These are phyloP conservation scores for Laspeyria flexula DNA, from an alignment of 2,888 invertebrate species.

Conservation along the genomic window DNA sequence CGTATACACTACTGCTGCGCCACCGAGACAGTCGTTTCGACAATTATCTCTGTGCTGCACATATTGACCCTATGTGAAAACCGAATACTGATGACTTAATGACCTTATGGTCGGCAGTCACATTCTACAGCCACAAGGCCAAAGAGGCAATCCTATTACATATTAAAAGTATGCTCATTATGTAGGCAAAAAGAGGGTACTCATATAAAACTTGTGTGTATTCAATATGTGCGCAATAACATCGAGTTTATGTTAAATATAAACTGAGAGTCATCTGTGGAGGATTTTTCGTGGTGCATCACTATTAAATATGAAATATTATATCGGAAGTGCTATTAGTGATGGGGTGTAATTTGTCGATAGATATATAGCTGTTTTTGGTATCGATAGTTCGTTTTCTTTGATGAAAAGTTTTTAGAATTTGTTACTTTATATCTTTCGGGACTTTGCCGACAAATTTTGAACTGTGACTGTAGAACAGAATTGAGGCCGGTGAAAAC, in stretches of 20 bases:
- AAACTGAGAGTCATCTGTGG: conserved; percentile 61
- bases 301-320: conserved; percentile 80
- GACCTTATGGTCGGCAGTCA: too few relatives aligned
- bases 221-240: conserved; percentile 43
- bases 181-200: conserved; percentile 1
- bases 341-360: conserved; percentile 32
- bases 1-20: too few relatives aligned
- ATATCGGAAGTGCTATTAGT: conserved; percentile 66
- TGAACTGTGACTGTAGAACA: too few relatives aligned
- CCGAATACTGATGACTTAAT: too few relatives aligned
- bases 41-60: too few relatives aligned
- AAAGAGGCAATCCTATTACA: not conserved
- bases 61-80: too few relatives aligned
- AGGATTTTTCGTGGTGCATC: conserved; percentile 73
- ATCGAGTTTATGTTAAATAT: conserved; percentile 48
- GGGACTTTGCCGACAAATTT: too few relatives aligned
- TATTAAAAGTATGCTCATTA: conserved; percentile 1
- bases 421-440: too few relatives aligned
- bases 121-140: too few relatives aligned
- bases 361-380: not conserved
- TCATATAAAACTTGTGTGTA: conserved; percentile 21
- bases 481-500: too few relatives aligned
- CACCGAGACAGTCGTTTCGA: too few relatives aligned
- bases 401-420: not conserved
- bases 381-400: conserved; percentile 31